Percentiles rank a stretch among this genome's conserved stretches.
Evolutionary conservation across 1,140 invertebrate species (phyloP).

Genomic region (Heliconius eleuchia): DNA sequence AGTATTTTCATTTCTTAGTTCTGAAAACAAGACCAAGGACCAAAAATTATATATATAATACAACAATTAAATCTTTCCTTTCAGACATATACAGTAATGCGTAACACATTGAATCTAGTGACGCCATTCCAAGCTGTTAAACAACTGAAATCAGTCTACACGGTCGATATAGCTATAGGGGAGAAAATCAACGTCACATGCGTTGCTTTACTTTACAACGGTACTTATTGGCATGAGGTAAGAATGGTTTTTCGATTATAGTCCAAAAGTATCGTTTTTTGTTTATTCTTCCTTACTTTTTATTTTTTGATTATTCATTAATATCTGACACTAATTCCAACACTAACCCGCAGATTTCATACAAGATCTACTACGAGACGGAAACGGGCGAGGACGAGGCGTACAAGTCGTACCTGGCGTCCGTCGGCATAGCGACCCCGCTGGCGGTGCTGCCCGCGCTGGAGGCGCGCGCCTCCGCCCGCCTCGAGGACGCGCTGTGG

Average conservation of each 20-base stretch:
- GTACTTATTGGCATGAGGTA: constrained; percentile 82
- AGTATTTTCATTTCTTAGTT: no score
- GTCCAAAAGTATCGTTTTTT: no score
- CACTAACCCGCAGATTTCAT: constrained; percentile 63
- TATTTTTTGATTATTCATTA: no score
- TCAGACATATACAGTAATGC: constrained; percentile 82
- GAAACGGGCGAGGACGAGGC: constrained; percentile 71
- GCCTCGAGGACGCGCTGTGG: constrained; percentile 70
- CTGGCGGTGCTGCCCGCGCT: constrained; percentile 64
- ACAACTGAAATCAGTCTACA: constrained; percentile 83
- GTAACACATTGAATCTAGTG: constrained; percentile 84
- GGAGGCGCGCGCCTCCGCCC: constrained; percentile 59
- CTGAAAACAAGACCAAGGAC: no score
- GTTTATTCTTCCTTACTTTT: no score
- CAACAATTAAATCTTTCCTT: background rate
- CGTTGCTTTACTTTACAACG: constrained; percentile 79
- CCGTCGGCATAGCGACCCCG: constrained; percentile 63
- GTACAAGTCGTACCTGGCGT: constrained; percentile 64
- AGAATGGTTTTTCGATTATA: constrained; percentile 13
- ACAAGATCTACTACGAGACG: constrained; percentile 68
- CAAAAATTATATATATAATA: no score
- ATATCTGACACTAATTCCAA: no score
- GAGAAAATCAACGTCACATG: constrained; percentile 82
- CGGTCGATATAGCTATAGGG: constrained; percentile 82
- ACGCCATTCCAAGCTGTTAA: constrained; percentile 84